phyloP scores from a whole-genome alignment of 2,888 invertebrate species.

The Cephus spinipes region DNA sequence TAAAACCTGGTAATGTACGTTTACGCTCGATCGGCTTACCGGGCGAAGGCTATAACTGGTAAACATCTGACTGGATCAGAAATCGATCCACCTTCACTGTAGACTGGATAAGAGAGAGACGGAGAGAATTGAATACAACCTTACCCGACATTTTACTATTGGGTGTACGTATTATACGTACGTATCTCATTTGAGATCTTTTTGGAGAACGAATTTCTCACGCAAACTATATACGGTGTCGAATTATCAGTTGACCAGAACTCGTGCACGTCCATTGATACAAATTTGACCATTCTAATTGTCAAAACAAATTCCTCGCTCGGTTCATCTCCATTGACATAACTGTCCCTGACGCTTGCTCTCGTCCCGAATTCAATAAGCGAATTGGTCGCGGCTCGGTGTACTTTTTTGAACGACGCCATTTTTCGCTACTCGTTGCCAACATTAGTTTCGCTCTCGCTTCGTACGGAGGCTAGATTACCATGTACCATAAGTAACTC shows the following conservation, averaged over 20 bases:
- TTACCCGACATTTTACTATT: not conserved
- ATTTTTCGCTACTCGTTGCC: not conserved
- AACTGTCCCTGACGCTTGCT: not conserved
- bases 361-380: not conserved
- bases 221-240: not conserved
- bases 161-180: not conserved
- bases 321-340: slow-evolving; percentile 6
- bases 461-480: not conserved
- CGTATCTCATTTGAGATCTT: not conserved
- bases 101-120: not conserved
- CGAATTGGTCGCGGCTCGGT: not conserved
- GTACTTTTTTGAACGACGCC: not conserved
- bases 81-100: not conserved
- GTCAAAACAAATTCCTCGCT: slow-evolving; percentile 22
- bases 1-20: not conserved
- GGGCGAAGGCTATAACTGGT: not conserved
- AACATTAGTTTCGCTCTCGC: not conserved
- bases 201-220: not conserved
- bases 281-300: slow-evolving; percentile 16
- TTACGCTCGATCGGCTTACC: not conserved
- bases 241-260: not conserved
- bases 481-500: not conserved
- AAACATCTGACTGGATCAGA: not conserved
- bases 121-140: not conserved
- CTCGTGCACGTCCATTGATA: slow-evolving; percentile 14